Base-by-base conservation (phyloP, 30 jellyfish, hydroid and myxozoan genomes). In the Aurelia coerulea region DNA sequence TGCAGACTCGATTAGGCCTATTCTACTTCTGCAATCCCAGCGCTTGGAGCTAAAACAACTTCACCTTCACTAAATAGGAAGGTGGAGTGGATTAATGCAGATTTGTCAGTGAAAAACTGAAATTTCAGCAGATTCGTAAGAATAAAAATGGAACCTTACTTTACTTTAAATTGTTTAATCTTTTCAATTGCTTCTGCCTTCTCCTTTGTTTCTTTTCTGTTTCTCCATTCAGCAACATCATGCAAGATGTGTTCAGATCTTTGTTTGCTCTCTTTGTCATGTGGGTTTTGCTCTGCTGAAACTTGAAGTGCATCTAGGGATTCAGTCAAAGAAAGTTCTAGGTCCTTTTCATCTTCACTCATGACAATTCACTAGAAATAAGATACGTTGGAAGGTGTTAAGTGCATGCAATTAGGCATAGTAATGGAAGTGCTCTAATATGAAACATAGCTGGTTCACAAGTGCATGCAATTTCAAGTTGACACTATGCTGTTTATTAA, bases 201-300 rank as follows among this genome's bases (percentile, higher is more conserved):
- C 59, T 86, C 90, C 52, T 68, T 86, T 54, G 90, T 74, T 14
- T 86, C 95, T 42, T 67, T 86, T 19, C 86, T 84, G 19, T 29
- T 49, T 56, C 76, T 86, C 95, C 95, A 86, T 41, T 76, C 95
- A 42, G 68, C 95, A 4, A 86, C 90, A 76, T 86, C 83, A 31
- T 86, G 73, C 23, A 86, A 41, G 6, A 86, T 34, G 75, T 76
- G 73, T 33, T 54, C 74, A 5, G 32, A 31, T 18, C 19, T 58
- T 19, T 42, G 52, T 8, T 76, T 49, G 50, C 17, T 56, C 7
- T 72, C 34, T 49, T 67, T 53, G 3, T 14, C 52, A 37, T 41
- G 29, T n/a, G 63, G 59, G 17, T 17, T 65, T 13, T 31, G 49
- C 16, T 86, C 86, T 2, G 89, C 86, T 2, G 89, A 79, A 62